Evolutionary conservation across 2,888 invertebrate genomes (phyloP).

Genomic region (Chorisops tibialis): DNA sequence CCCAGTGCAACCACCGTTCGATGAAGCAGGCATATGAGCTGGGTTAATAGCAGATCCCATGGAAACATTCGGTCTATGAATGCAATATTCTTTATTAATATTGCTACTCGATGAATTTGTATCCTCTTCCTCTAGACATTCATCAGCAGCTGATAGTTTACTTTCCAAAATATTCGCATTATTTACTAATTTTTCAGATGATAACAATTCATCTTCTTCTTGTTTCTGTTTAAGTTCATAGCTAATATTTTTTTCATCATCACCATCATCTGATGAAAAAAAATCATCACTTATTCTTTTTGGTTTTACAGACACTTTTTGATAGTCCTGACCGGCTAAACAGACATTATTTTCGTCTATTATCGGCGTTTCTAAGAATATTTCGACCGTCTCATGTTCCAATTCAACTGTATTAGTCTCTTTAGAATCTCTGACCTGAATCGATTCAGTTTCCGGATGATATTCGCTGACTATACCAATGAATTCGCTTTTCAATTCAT

Average conservation of each 20-base stretch:
- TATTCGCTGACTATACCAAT: too few species aligned
- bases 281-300: constrained; percentile 52
- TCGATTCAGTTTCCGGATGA: too few species aligned
- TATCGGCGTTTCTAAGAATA: constrained; percentile 50
- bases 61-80: constrained; percentile 4
- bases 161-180: constrained; percentile 18
- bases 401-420: background rate
- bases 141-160: background rate
- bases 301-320: constrained; percentile 40
- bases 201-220: too few species aligned
- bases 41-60: background rate
- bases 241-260: constrained; percentile 23
- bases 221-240: background rate
- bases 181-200: too few species aligned
- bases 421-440: background rate
- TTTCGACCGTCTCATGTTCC: constrained; percentile 42
- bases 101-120: constrained; percentile 29
- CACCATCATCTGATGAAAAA: constrained; percentile 41
- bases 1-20: background rate
- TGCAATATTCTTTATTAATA: too few species aligned
- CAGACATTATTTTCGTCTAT: constrained; percentile 45
- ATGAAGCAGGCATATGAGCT: constrained; percentile 10
- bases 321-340: constrained; percentile 29
- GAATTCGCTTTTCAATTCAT: background rate
- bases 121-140: constrained; percentile 16